A percentile compares a stretch with the other conserved stretches of the same genome.
Conservation (phyloP, 1,140 invertebrate genomes). For the Euschistus heros region DNA sequence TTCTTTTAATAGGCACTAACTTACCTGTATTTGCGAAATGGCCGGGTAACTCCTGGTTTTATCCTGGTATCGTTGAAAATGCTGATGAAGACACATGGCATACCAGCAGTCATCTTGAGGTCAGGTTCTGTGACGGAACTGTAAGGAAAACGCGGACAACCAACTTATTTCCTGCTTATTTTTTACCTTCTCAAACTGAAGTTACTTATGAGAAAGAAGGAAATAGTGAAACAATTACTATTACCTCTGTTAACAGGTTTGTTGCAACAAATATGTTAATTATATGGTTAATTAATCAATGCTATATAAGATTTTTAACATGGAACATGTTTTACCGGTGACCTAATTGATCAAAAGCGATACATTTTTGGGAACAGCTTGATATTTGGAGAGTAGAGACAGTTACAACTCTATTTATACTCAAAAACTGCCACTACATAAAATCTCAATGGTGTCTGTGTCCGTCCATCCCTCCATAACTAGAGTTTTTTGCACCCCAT, state of each 20-base stretch:
- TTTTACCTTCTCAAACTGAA: background rate
- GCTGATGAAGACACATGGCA: background rate
- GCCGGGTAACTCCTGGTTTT: slow-evolving; percentile 1
- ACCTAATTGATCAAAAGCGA: too few relatives aligned
- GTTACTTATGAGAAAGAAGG: slow-evolving; percentile 5
- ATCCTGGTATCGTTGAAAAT: slow-evolving; percentile 6
- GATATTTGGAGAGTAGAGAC: too few relatives aligned
- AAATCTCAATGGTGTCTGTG: too few relatives aligned
- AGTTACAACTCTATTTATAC: too few relatives aligned
- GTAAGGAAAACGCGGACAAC: background rate
- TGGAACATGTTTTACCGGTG: too few relatives aligned
- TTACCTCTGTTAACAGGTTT: background rate
- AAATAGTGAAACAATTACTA: background rate
- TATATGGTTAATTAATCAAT: too few relatives aligned
- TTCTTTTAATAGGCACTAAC: background rate
- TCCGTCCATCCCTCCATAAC: too few relatives aligned
- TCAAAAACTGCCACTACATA: too few relatives aligned
- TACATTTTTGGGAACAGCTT: too few relatives aligned
- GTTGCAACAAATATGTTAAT: background rate
- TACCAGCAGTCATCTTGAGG: slow-evolving; percentile 1
- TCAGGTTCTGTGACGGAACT: slow-evolving; percentile 1
- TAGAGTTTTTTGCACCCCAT: too few relatives aligned
- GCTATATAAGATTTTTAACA: too few relatives aligned
- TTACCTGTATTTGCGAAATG: slow-evolving; percentile 5
- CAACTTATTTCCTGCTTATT: slow-evolving; percentile 2